These are phyloP conservation scores for Amphipoea lucens DNA, from an alignment of 2,888 invertebrate genomes.

Conservation along the genomic window DNA sequence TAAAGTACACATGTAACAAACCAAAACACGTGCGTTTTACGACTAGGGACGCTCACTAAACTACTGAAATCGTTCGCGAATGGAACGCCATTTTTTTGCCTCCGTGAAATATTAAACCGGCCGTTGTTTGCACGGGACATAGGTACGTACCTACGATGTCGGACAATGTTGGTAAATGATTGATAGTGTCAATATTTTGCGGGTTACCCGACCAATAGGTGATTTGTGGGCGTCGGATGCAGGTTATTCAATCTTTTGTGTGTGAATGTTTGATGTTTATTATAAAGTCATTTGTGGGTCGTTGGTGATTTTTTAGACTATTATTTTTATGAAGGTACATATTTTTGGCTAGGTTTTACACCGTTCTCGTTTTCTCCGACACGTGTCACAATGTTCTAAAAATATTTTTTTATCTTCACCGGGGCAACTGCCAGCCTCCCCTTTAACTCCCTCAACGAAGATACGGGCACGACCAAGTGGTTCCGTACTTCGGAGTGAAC, in stretches of 20 bases:
- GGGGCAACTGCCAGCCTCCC: background rate
- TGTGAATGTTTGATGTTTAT: slow-evolving; percentile 47
- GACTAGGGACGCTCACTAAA: slow-evolving; percentile 80
- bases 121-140: slow-evolving; percentile 69
- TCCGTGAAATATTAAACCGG: slow-evolving; percentile 71
- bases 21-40: slow-evolving; percentile 89
- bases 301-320: slow-evolving; percentile 16
- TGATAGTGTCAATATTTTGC: slow-evolving; percentile 76
- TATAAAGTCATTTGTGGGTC: slow-evolving; percentile 42
- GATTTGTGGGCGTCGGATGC: slow-evolving; percentile 67
- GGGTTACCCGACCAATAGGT: slow-evolving; percentile 65
- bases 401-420: background rate
- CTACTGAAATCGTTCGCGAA: slow-evolving; percentile 86
- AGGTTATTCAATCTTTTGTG: slow-evolving; percentile 67
- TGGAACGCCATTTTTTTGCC: slow-evolving; percentile 79
- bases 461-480: background rate
- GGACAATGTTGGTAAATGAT: slow-evolving; percentile 77
- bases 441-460: background rate
- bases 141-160: slow-evolving; percentile 62
- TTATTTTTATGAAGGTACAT: background rate
- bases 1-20: slow-evolving; percentile 86
- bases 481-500: background rate
- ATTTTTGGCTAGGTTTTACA: background rate
- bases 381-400: background rate
- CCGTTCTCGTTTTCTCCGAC: background rate